Evolutionary conservation across 2,888 invertebrate species (phyloP), one percentile per base, ranked within the genome.

Genomic region (Macrophya alboannulata): DNA sequence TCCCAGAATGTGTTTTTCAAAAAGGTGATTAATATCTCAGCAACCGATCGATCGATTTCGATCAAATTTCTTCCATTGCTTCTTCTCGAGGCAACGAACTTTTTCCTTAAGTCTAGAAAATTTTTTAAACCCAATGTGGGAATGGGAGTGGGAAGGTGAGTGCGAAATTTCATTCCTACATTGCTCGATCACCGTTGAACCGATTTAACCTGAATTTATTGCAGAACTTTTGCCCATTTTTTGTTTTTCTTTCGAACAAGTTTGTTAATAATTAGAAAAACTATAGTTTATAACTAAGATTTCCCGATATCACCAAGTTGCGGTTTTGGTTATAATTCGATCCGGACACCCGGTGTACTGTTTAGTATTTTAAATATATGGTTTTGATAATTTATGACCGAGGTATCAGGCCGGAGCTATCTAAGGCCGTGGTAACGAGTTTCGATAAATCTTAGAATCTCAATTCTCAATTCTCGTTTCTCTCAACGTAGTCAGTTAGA

Each of bases 371-470:
- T 43, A 81, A 81, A 81, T 62, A 65, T 81, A 81, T 25, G 81
- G 40, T 62, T 81, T 81, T 40, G 21, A 81, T 81, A 81, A 81
- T 81, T 81, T 81, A 81, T 51, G 81, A 81, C 21, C 62, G 62
- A 59, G 45, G 31, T 81, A 81, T 81, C 81, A 45, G 65, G 21
- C 62, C 81, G 62, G 15, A 87, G 88, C 85, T 86, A 88, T 87
- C 87, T 86, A 79, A 85, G 79, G 84, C 85, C 86, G 59, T 10
- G 87, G 88, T 89, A 89, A 88, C 88, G 87, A 88, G 88, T 87
- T 89, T 87, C 87, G 88, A 90, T 90, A 89, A 90, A 87, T 87
- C 88, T 88, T 86, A 86, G 85, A 88, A 88, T 89, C 88, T 88
- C 88, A 65, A 81, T 81, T 81, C 81, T 81, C 81, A 51, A 55